phyloP scores from a whole-genome alignment of 2,797 vertebrate genomes.

The Lacerta agilis region DNA sequence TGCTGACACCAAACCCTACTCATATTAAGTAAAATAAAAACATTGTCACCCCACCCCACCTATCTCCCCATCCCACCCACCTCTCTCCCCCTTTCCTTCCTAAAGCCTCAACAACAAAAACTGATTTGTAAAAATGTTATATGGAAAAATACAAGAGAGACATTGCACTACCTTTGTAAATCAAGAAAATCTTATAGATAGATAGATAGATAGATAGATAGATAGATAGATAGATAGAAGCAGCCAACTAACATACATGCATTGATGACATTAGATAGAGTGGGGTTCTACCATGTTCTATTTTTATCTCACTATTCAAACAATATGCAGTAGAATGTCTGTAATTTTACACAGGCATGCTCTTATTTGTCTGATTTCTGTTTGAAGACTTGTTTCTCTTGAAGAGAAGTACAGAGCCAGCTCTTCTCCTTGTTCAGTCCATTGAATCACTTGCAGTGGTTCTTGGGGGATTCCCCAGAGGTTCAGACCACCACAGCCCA shows the following conservation, averaged over 20 bases:
- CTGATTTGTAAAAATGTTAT: too few relatives aligned
- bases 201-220: too few relatives aligned
- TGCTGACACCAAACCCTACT: too few relatives aligned
- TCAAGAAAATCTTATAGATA: too few relatives aligned
- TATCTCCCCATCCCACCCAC: too few relatives aligned
- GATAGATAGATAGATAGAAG: not conserved
- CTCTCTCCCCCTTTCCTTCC: too few relatives aligned
- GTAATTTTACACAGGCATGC: not conserved
- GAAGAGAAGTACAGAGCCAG: constrained; percentile 42
- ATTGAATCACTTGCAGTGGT: constrained; percentile 53
- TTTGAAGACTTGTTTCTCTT: constrained; percentile 20
- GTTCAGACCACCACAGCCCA: constrained; percentile 25
- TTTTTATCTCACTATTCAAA: not conserved
- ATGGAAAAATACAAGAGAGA: too few relatives aligned
- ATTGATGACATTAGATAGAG: not conserved
- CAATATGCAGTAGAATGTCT: not conserved
- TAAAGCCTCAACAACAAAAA: too few relatives aligned
- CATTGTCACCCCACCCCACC: too few relatives aligned
- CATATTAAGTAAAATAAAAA: too few relatives aligned
- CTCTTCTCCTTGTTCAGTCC: constrained; percentile 58
- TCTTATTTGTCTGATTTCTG: not conserved
- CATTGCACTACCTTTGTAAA: too few relatives aligned
- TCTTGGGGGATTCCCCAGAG: constrained; percentile 64
- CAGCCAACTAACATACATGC: constrained; percentile 9
- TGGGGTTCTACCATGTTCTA: not conserved